Conservation (phyloP, 2,797 vertebrate genomes). For the Phrynocephalus vlangalii region DNA sequence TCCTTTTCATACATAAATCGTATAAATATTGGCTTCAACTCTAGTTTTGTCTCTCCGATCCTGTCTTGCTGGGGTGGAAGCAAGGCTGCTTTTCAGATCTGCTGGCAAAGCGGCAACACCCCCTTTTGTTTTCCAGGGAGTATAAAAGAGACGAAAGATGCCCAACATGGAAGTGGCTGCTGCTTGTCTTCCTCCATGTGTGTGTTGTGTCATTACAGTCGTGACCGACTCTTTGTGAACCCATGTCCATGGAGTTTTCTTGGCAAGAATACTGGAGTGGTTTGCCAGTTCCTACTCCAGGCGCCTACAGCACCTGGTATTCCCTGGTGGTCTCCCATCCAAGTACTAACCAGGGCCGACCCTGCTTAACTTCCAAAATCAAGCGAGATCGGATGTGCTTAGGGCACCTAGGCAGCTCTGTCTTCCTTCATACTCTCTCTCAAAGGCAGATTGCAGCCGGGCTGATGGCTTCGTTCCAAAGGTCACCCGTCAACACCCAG, state of each 20-base stretch:
- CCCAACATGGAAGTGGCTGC: background rate
- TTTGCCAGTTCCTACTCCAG: too few species aligned
- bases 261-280: too few species aligned
- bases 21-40: background rate
- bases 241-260: too few species aligned
- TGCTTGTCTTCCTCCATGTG: background rate
- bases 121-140: constrained; percentile 27
- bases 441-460: background rate
- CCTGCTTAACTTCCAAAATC: too few species aligned
- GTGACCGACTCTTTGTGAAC: too few species aligned
- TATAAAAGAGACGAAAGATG: background rate
- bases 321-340: too few species aligned
- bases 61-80: background rate
- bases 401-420: too few species aligned
- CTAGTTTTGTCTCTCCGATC: background rate
- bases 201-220: too few species aligned
- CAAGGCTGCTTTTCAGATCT: background rate
- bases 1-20: background rate
- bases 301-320: too few species aligned
- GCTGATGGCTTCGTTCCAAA: background rate
- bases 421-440: background rate
- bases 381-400: too few species aligned
- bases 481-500: too few species aligned
- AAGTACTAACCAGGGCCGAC: too few species aligned
- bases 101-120: constrained; percentile 23